These are phyloP conservation scores for Branchinecta lindahli DNA, from an alignment of 1,140 invertebrate genomes.

Conservation along the genomic window DNA sequence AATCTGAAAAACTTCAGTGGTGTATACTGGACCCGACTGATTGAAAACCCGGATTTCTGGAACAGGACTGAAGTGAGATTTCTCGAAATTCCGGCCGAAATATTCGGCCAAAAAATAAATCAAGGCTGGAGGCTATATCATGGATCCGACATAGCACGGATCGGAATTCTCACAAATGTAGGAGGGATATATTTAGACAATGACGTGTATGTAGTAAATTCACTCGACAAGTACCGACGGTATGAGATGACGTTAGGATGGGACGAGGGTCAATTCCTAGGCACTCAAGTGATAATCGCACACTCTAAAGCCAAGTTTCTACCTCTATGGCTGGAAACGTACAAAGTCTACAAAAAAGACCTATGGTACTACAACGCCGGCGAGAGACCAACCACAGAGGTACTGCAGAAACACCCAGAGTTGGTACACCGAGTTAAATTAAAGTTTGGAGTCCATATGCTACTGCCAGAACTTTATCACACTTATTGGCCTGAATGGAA, in stretches of 20 bases:
- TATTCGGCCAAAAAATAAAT: slow-evolving; percentile 25
- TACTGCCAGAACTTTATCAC: slow-evolving; percentile 24
- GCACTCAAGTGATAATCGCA: slow-evolving; percentile 26
- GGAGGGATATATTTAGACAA: slow-evolving; percentile 30
- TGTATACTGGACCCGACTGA: slow-evolving; percentile 20
- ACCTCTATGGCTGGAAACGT: slow-evolving; percentile 26
- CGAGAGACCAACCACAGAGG: slow-evolving; percentile 26
- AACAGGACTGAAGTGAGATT: slow-evolving; percentile 17
- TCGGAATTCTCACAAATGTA: slow-evolving; percentile 25
- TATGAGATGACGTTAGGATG: slow-evolving; percentile 29
- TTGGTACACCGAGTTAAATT: slow-evolving; percentile 27
- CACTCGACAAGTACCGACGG: slow-evolving; percentile 27
- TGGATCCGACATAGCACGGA: slow-evolving; percentile 26
- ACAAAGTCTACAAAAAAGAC: slow-evolving; percentile 23
- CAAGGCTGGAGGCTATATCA: slow-evolving; percentile 26
- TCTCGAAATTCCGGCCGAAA: slow-evolving; percentile 23
- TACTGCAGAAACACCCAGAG: slow-evolving; percentile 24
- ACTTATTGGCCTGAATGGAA: slow-evolving; percentile 22
- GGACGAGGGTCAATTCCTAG: slow-evolving; percentile 22
- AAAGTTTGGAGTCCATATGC: slow-evolving; percentile 27
- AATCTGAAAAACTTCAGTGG: slow-evolving; percentile 23
- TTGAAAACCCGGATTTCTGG: slow-evolving; percentile 13
- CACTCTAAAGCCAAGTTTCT: slow-evolving; percentile 28
- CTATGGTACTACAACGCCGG: slow-evolving; percentile 29
- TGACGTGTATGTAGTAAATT: slow-evolving; percentile 27